Evolutionary conservation across 2,888 invertebrate species (phyloP).

Genomic region (Gandaritis pyraliata): DNA sequence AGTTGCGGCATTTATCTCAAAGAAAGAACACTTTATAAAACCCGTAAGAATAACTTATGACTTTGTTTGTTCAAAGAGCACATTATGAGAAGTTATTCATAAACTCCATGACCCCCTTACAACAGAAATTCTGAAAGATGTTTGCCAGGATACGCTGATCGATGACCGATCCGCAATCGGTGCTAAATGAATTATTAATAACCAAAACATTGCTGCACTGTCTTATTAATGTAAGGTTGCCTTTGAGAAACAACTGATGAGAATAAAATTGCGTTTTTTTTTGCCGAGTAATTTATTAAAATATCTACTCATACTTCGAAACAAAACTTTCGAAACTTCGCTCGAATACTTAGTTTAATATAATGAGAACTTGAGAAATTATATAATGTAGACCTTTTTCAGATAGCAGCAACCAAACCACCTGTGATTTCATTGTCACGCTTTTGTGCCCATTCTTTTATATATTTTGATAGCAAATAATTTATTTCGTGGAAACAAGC

Average conservation of each 20-base stretch:
- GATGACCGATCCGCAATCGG: slow-evolving; percentile 16
- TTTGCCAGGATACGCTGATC: slow-evolving; percentile 22
- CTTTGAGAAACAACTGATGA: slow-evolving; percentile 1
- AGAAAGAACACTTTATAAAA: background rate
- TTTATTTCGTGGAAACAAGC: slow-evolving; percentile 11
- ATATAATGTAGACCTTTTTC: too few relatives aligned
- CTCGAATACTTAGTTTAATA: too few relatives aligned
- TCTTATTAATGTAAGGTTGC: slow-evolving; percentile 12
- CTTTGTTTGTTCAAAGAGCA: slow-evolving; percentile 12
- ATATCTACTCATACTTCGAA: too few relatives aligned
- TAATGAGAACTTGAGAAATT: too few relatives aligned
- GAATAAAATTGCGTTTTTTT: background rate
- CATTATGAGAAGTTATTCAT: slow-evolving; percentile 16
- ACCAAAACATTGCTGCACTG: slow-evolving; percentile 11
- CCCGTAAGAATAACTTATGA: background rate
- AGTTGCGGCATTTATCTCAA: too few relatives aligned
- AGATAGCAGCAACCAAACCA: background rate
- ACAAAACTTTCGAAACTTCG: too few relatives aligned
- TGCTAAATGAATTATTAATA: slow-evolving; percentile 23
- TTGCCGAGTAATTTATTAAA: too few relatives aligned
- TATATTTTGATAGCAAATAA: slow-evolving; percentile 6
- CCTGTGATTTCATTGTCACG: background rate
- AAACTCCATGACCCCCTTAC: slow-evolving; percentile 28
- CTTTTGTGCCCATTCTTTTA: background rate
- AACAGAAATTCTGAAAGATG: slow-evolving; percentile 18